phyloP scores from a whole-genome alignment of 2,888 invertebrate genomes.

The Galeopsomyia nigrocyanea region DNA sequence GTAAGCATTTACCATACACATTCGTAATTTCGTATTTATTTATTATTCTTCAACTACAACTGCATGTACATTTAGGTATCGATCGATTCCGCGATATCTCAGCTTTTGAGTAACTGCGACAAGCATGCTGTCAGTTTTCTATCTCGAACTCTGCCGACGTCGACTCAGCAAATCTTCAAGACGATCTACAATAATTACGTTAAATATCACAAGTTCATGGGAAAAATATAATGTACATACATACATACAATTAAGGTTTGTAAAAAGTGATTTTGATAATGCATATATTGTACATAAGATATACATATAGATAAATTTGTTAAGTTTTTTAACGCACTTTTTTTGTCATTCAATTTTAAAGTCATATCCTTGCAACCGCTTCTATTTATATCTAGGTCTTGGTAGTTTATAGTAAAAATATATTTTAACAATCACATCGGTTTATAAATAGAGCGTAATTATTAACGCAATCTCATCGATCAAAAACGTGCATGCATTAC shows the following conservation, averaged over 20 bases:
- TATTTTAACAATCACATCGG: no score
- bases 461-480: no score
- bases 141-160: conserved; percentile 57
- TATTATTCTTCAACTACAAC: conserved; percentile 13
- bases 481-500: no score
- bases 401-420: no score
- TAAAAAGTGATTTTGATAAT: conserved; percentile 15
- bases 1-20: conserved; percentile 49
- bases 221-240: conserved; percentile 58
- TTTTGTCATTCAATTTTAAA: background rate
- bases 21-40: background rate
- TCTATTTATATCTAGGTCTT: no score
- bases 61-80: conserved; percentile 45
- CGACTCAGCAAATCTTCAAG: conserved; percentile 62
- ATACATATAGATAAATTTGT: conserved; percentile 30
- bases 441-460: no score
- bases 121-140: conserved; percentile 59
- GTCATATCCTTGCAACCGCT: no score
- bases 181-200: conserved; percentile 58
- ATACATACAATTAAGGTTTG: conserved; percentile 10
- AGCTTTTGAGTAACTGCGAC: conserved; percentile 62
- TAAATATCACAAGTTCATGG: conserved; percentile 63
- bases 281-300: conserved; percentile 22
- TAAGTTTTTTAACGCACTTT: conserved; percentile 18
- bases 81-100: conserved; percentile 58